Conservation (phyloP, 2,797 vertebrate species). For the Pseudotriccus pelzelni region DNA sequence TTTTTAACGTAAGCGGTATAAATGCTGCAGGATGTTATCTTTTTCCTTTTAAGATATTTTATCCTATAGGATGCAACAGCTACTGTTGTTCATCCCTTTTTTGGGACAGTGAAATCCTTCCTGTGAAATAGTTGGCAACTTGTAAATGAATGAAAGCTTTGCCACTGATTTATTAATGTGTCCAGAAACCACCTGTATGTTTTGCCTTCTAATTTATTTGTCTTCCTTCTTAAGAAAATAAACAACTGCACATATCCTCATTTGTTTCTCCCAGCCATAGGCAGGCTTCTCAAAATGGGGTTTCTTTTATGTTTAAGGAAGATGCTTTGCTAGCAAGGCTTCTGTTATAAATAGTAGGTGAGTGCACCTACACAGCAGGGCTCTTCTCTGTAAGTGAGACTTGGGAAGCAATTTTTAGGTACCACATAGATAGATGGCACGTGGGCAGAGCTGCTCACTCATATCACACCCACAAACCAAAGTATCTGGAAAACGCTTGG, state of each 20-base stretch:
- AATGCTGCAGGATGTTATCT: neutral
- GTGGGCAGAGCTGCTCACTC: neutral
- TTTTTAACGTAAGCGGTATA: neutral
- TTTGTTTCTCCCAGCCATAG: neutral
- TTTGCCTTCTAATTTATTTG: neutral
- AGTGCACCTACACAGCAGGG: neutral
- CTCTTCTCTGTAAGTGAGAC: neutral
- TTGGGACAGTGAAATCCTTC: neutral
- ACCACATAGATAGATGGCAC: fast-evolving
- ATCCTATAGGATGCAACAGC: neutral
- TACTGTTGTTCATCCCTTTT: neutral
- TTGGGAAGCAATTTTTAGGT: neutral
- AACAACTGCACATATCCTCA: neutral
- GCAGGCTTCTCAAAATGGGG: neutral
- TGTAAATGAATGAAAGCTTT: neutral
- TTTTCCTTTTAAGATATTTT: neutral
- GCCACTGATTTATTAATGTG: neutral
- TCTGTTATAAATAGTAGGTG: neutral
- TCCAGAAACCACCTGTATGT: neutral
- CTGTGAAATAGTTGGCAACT: neutral
- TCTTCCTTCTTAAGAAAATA: neutral
- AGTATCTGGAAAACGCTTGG: neutral
- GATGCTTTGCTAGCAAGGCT: neutral
- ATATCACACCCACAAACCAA: neutral
- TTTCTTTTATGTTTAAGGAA: neutral